Evolutionary conservation across 2,888 invertebrate genomes (phyloP).

Genomic region (Drosophila recens): DNA sequence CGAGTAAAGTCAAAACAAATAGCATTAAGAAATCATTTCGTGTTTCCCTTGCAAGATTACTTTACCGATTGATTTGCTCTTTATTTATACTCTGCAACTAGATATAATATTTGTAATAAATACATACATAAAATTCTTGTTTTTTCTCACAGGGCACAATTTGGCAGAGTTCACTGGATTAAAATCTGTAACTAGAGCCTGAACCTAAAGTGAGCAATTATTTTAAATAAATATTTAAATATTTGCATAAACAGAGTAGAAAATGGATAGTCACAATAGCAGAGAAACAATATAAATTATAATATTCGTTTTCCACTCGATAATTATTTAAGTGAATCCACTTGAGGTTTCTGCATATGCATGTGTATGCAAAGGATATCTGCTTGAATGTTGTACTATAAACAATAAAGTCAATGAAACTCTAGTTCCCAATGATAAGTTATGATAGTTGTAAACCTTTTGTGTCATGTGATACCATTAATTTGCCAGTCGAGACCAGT

Average conservation of each 20-base stretch:
- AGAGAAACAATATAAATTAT: not conserved
- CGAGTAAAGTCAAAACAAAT: conserved; percentile 32
- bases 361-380: not conserved
- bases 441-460: conserved; percentile 13
- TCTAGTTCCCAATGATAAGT: conserved; percentile 3
- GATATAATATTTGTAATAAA: not conserved
- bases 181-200: not conserved
- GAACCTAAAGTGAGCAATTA: not conserved
- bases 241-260: not conserved
- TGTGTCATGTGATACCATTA: conserved; percentile 18
- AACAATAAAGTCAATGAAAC: conserved; percentile 22
- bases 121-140: no score
- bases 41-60: no score
- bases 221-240: not conserved
- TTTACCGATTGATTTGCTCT: not conserved
- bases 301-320: not conserved
- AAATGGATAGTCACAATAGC: not conserved
- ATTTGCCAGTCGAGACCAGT: conserved; percentile 9
- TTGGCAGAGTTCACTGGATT: not conserved
- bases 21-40: conserved; percentile 53
- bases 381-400: conserved; percentile 14
- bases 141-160: not conserved
- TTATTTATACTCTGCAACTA: not conserved
- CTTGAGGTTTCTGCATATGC: not conserved
- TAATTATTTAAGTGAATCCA: not conserved